These are phyloP conservation scores for Drosophila sechellia DNA, from an alignment of 1,140 invertebrate genomes.

Conservation along the genomic window DNA sequence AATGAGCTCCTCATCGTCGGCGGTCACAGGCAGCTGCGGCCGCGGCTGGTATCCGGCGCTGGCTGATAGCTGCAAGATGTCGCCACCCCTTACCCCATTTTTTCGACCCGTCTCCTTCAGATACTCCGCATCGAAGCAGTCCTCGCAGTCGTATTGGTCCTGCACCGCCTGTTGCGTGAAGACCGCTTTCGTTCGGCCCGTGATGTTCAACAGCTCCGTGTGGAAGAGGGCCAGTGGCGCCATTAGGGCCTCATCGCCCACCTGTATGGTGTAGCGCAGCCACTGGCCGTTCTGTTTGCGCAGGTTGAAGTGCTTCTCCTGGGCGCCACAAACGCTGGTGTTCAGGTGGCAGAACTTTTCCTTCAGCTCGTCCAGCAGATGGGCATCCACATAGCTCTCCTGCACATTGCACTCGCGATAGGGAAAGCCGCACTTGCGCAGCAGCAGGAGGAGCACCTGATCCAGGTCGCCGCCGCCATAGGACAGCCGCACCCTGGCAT, in stretches of 20 bases:
- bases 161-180: slow-evolving; percentile 90
- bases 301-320: slow-evolving; percentile 82
- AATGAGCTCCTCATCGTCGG: slow-evolving; percentile 91
- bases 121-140: slow-evolving; percentile 97
- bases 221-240: slow-evolving; percentile 95
- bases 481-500: slow-evolving; percentile 92
- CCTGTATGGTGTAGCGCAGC: slow-evolving; percentile 91
- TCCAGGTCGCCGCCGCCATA: slow-evolving; percentile 96
- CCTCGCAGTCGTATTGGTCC: slow-evolving; percentile 93
- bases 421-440: slow-evolving; percentile 95
- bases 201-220: slow-evolving; percentile 94
- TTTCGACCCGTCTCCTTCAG: slow-evolving; percentile 91
- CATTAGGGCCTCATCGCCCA: slow-evolving; percentile 97
- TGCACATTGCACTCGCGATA: slow-evolving; percentile 91
- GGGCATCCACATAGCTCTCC: slow-evolving; percentile 89
- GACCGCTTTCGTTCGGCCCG: slow-evolving; percentile 87
- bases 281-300: slow-evolving; percentile 56
- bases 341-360: slow-evolving; percentile 96
- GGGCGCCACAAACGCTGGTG: slow-evolving; percentile 85
- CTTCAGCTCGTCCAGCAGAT: slow-evolving; percentile 93
- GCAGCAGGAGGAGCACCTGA: slow-evolving; percentile 93
- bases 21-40: slow-evolving; percentile 65
- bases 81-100: slow-evolving; percentile 87
- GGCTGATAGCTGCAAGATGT: slow-evolving; percentile 84
- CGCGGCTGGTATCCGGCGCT: slow-evolving; percentile 64